Base-by-base conservation (phyloP, 2,797 vertebrate genomes). In the Telmatherina bonti region DNA sequence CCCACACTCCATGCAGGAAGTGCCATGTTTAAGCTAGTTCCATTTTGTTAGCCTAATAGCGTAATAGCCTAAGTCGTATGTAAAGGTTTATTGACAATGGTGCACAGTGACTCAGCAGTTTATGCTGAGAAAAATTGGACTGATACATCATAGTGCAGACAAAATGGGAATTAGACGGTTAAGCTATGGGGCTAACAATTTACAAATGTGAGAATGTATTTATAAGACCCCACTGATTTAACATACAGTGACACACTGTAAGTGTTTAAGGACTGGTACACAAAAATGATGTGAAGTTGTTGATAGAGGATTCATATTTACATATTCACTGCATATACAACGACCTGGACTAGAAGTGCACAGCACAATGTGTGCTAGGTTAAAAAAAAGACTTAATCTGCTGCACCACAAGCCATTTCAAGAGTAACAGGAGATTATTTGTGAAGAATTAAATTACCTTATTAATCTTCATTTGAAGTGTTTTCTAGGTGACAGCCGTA, bases 1-100 rank as follows among this genome's bases (percentile, higher is more conserved):
- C 70, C 75, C 78, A 71, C 65, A 27, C 74, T 54, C 51, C 13
- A 38, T 13, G 26, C 59, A 83, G 65, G 75, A 80, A 87, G 71
- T 56, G 59, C 60, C 18, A 41, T 55, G 59, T 53, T 81, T 53
- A 52, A 62, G 55, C 62, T 60, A 56, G 62, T 74, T 82, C 68
- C 31, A 62, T 58, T 55, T 74, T 38, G 13, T 38, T 16, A 38
- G 36, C 36, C 13, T 38, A 10, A 38, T 38, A 38, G 36, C 36
- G 16, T 16, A 38, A 38, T 1, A 15, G 36, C 36, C 13, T 38
- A 38, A 36, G 36, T 16, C 36, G 16, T 16, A 38, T 38, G 15
- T 38, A 15, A 38, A 38, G 36, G 15, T 38, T 38, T 5, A 15
- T 38, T 5, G 4, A 15, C 36, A 38, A 38, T 38, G 35, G 1